phyloP scores from a whole-genome alignment of 2,113 vertebrate genomes.

The Crocuta crocuta region DNA sequence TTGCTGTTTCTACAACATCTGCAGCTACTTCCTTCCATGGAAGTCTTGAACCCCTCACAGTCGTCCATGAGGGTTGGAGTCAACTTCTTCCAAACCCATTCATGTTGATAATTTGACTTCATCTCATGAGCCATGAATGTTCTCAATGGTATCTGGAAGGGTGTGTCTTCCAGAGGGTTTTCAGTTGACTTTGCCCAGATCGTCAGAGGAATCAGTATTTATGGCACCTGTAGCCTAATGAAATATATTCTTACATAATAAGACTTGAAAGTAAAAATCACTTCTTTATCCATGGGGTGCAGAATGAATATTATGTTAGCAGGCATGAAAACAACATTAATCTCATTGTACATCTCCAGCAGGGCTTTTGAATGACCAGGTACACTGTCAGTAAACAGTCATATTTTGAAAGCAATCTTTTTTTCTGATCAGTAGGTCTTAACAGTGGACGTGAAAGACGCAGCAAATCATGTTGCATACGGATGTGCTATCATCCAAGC shows the following conservation, averaged over 20 bases:
- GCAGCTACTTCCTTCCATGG: neutral
- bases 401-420: neutral
- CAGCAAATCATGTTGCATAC: neutral
- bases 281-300: neutral
- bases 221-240: neutral
- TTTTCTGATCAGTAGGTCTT: neutral
- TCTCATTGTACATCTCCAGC: neutral
- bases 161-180: neutral
- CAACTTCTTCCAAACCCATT: neutral
- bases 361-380: neutral
- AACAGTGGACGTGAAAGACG: neutral
- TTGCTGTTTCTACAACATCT: neutral
- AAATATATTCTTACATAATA: neutral
- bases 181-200: neutral
- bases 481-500: neutral
- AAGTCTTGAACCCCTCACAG: neutral
- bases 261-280: neutral
- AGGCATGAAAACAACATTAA: neutral
- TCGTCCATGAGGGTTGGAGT: neutral
- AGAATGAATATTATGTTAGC: neutral
- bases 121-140: neutral
- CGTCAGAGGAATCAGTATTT: neutral
- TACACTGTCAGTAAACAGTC: neutral
- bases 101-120: neutral
- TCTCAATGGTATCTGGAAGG: neutral